phyloP scores from a whole-genome alignment of 35 echinoderm and acorn worm genomes.

The Amphiura filiformis region DNA sequence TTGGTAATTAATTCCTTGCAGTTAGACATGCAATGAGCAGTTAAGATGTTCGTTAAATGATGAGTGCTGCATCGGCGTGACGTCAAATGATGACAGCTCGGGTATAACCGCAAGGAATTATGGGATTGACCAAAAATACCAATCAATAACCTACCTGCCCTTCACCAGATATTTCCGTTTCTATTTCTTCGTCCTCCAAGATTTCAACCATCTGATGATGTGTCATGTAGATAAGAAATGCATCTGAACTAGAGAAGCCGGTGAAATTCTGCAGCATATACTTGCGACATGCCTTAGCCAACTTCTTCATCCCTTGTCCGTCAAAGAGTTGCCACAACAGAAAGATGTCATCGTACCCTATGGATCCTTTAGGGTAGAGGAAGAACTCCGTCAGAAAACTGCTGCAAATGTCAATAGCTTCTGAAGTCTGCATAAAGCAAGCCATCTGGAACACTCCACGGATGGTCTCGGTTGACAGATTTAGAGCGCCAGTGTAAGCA shows the following conservation, averaged over 20 bases:
- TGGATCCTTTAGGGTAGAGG: background rate
- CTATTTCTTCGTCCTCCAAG: background rate
- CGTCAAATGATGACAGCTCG: no score
- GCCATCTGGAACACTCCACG: constrained; percentile 4
- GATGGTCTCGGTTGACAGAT: background rate
- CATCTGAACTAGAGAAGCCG: background rate
- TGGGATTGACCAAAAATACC: no score
- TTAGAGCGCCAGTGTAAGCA: background rate
- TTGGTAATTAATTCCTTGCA: no score
- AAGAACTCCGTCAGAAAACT: background rate
- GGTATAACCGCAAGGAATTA: no score
- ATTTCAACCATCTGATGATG: constrained; percentile 7
- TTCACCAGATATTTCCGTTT: background rate
- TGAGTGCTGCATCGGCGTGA: no score
- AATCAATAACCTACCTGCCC: background rate
- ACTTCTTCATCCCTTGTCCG: background rate
- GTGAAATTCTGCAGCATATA: constrained; percentile 3
- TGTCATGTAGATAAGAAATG: constrained; percentile 2
- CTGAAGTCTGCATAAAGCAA: background rate
- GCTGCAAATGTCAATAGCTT: background rate
- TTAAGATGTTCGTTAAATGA: no score
- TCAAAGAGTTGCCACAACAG: background rate
- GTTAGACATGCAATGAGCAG: no score
- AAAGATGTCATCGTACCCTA: constrained; percentile 5
- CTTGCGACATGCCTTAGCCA: background rate